These are phyloP conservation scores for Nudaria mundana DNA, from an alignment of 2,888 invertebrate species.

Conservation along the genomic window DNA sequence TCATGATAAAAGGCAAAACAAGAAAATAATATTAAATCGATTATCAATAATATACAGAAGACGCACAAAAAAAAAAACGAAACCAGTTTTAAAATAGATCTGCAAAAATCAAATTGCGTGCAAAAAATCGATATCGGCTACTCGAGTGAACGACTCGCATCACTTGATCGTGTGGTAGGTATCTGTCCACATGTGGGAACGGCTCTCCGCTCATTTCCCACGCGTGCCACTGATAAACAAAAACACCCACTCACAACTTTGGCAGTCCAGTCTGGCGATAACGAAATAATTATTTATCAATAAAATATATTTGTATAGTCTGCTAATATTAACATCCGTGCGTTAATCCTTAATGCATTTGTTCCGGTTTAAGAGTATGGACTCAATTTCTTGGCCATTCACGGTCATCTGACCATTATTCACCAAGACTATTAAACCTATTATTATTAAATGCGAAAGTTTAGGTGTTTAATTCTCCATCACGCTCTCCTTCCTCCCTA, in stretches of 20 bases:
- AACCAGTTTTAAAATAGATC: constrained; percentile 3
- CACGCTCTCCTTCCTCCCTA: no score
- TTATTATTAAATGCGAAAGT: no score
- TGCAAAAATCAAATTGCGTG: constrained; percentile 5
- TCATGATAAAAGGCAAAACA: no score
- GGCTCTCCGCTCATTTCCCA: constrained; percentile 54
- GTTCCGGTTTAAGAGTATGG: not conserved
- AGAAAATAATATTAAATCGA: no score
- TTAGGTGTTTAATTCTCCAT: no score
- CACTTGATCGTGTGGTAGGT: constrained; percentile 26
- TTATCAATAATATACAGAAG: no score
- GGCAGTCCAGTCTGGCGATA: constrained; percentile 52
- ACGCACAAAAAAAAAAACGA: no score
- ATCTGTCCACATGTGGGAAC: constrained; percentile 53
- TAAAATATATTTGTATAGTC: constrained; percentile 5
- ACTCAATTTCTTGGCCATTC: no score
- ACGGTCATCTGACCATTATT: no score
- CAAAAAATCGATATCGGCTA: constrained; percentile 10
- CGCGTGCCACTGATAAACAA: constrained; percentile 66
- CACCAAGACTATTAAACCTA: no score
- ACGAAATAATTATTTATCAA: constrained; percentile 52
- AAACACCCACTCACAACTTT: constrained; percentile 54
- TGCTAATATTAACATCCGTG: no score
- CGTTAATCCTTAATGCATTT: no score
- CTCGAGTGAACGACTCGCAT: constrained; percentile 8